Base-by-base conservation (phyloP, 1,140 invertebrate genomes). In the Drosophila arizonae region DNA sequence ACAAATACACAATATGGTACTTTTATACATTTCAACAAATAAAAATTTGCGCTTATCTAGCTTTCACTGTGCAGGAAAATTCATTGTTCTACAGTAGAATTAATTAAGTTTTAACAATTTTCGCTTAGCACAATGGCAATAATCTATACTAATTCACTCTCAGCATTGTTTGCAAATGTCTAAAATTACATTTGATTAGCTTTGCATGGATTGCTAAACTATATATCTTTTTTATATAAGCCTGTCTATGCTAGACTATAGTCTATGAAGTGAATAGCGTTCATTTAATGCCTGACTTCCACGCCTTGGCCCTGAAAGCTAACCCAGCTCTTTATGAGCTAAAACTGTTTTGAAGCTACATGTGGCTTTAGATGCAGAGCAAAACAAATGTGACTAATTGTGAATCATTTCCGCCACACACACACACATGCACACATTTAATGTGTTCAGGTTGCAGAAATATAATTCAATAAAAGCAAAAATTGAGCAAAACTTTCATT, bases 401-500 rank as follows among this genome's bases (percentile, higher is more conserved):
- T 82, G 69, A 81, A 65, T 81, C 70, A 81, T 74, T 77, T 64
- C 51, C 68, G 41, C 46, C 6, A 55, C 45, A 58, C 11, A n/a
- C 17, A 61, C n/a, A 28, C 36, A 48, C 24, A 28, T 43, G 48
- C 21, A 61, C 9, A 30, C 41, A 43, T 8, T 10, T n/a, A 43
- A 5, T n/a, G 41, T 4, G 41, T 13, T 11, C 11, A n/a, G 4
- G 41, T 33, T 46, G 43, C 43, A 46, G 17, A 17, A 43, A 36
- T n/a, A 45, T 33, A 28, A 50, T 68, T 72, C 57, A 73, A 73
- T 9, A 61, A 61, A 60, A 56, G 50, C 66, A 81, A 82, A 82
- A 65, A 55, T 48, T 77, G 79, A 55, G 65, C 15, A 56, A 51
- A 85, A 85, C 81, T 85, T 85, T 85, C 81, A 74, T 85, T 85